Conservation (phyloP, 2,888 invertebrate species). For the Parnassius smintheus region DNA sequence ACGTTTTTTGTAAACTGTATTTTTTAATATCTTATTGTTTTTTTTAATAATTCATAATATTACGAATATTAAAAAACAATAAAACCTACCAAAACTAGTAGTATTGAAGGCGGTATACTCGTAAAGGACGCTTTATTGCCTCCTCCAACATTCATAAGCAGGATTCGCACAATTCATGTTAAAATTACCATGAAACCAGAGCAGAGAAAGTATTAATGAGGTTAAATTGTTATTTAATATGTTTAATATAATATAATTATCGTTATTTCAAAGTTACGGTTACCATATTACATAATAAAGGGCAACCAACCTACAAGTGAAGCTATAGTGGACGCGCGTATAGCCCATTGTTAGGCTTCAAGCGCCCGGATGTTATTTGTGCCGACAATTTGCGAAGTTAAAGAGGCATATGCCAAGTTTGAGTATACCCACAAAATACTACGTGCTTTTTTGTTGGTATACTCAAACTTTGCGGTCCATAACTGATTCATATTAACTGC, state of each 20-base stretch:
- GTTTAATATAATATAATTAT: neutral
- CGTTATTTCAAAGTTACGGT: neutral
- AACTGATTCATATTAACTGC: neutral
- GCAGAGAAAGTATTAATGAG: neutral
- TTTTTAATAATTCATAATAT: no score
- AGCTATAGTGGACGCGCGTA: conserved; percentile 3
- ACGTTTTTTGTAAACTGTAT: no score
- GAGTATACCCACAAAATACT: conserved; percentile 1
- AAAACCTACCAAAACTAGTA: no score
- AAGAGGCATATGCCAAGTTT: conserved; percentile 1
- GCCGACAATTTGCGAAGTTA: neutral
- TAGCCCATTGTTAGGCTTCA: conserved; percentile 19
- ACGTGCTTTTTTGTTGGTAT: neutral
- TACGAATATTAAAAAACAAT: no score
- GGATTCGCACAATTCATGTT: no score
- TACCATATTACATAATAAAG: neutral
- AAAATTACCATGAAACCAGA: neutral
- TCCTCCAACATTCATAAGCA: no score
- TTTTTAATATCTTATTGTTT: no score
- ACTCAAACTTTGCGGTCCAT: neutral
- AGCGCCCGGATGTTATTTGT: conserved; percentile 21
- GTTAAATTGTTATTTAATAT: neutral
- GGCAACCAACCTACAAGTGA: neutral
- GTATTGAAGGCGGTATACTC: no score
- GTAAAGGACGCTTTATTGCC: no score